Base-by-base conservation (phyloP, 1,140 invertebrate species). In the Drosophila persimilis region DNA sequence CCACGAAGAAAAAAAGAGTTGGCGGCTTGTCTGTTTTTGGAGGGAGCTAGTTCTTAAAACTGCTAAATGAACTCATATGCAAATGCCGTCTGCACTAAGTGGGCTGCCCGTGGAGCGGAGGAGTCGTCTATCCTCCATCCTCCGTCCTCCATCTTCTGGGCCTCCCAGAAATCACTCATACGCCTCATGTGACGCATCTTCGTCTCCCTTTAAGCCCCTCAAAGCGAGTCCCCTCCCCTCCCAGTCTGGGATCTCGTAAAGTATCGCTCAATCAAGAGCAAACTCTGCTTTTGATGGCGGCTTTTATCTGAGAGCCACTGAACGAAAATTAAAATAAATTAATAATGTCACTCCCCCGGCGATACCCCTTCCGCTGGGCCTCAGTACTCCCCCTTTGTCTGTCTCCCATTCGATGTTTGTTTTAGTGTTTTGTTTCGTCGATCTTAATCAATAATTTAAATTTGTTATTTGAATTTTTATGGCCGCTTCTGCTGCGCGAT, bases 361-460 rank as follows among this genome's bases (percentile, higher is more conserved):
- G 47, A 45, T 74, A 46, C 77, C 29, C 61, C 64, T 60, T 13
- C 15, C 41, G 26, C 22, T 22, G 45, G 17, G 45, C 11, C 44
- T 50, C 8, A 31, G 26, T 26, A 47, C 6, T 8, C 17, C 2
- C 3, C 5, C 75, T 64, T 44, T 31, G 56, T 60, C 29, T 39
- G 17, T 1, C 13, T 9, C 47, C 65, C 29, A 50, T 26, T 72
- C 54, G 41, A 60, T 54, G 50, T 13, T 20, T 78, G 50, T 72
- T 84, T 80, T 80, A 73, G 76, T 86, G 81, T 81, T 86, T 85
- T 73, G 72, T 85, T 80, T 56, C 80, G 72, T 64, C 71, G 78
- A 88, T 86, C 83, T 86, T 88, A 78, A 86, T 86, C 81, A 88
- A 86, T 86, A 88, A 86, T 86, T 88, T 88, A 88, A 81, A 88